phyloP scores from a whole-genome alignment of 2,888 invertebrate species.

The Drosophila glabriapex region DNA sequence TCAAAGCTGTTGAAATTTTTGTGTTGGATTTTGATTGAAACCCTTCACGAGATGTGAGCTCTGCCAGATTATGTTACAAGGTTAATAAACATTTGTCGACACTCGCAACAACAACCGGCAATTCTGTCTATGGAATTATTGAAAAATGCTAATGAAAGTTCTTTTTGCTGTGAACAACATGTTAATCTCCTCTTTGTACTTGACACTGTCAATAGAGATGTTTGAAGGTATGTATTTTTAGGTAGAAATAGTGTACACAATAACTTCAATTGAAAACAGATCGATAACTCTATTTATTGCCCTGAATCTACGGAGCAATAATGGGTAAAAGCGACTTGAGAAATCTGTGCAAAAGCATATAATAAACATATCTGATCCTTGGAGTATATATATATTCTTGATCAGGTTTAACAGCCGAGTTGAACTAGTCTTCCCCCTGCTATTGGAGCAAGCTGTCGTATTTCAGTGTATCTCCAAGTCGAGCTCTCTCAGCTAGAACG shows the following conservation, averaged over 20 bases:
- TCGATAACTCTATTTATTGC: neutral
- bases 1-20: slow-evolving; percentile 61
- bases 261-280: neutral
- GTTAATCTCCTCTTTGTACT: slow-evolving; percentile 22
- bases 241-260: neutral
- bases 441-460: neutral
- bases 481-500: neutral
- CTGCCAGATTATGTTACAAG: slow-evolving; percentile 55
- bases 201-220: neutral
- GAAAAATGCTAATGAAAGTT: slow-evolving; percentile 32
- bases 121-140: neutral
- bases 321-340: neutral
- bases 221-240: too few species aligned
- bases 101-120: neutral
- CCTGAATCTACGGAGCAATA: too few species aligned
- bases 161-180: slow-evolving; percentile 28
- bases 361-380: neutral
- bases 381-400: neutral
- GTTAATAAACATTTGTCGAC: slow-evolving; percentile 28
- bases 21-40: slow-evolving; percentile 49
- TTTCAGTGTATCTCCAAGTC: neutral
- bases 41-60: slow-evolving; percentile 41
- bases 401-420: neutral
- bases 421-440: neutral
- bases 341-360: neutral